phyloP scores from a whole-genome alignment of 2,113 vertebrate species.

The Tautogolabrus adspersus region DNA sequence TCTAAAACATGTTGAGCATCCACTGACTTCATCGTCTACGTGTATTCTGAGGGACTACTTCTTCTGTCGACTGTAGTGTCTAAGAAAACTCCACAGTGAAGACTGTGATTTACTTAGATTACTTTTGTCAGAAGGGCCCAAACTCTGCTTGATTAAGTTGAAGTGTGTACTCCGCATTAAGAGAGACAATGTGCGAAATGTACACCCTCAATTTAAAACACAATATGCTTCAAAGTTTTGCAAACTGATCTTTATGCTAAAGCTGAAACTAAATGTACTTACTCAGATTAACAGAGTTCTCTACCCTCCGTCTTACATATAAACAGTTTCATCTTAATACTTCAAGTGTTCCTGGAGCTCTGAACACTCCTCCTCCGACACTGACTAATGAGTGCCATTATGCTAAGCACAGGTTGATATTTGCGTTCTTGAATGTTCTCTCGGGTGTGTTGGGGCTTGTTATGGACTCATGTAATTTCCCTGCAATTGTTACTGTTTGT shows the following conservation, averaged over 20 bases:
- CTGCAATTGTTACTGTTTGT: slow-evolving; percentile 20
- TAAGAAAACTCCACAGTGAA: neutral
- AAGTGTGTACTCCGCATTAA: no score
- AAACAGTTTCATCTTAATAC: neutral
- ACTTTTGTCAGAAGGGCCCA: no score
- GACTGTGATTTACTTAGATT: neutral
- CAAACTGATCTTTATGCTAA: neutral
- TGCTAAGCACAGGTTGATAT: neutral
- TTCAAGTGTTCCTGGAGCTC: neutral
- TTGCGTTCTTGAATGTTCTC: neutral
- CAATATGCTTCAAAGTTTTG: no score
- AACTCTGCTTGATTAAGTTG: no score
- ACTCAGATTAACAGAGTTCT: neutral
- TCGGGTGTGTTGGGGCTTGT: neutral
- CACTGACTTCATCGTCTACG: neutral
- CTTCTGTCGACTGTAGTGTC: no score
- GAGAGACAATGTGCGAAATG: no score
- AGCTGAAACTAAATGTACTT: neutral
- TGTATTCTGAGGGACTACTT: neutral
- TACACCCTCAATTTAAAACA: no score
- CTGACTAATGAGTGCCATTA: neutral
- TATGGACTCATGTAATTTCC: slow-evolving; percentile 21
- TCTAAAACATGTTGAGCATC: neutral
- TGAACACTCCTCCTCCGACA: neutral
- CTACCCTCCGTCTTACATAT: neutral